Base-by-base conservation (phyloP, 1,140 invertebrate species). In the Pseudomyrmex dendroicus region DNA sequence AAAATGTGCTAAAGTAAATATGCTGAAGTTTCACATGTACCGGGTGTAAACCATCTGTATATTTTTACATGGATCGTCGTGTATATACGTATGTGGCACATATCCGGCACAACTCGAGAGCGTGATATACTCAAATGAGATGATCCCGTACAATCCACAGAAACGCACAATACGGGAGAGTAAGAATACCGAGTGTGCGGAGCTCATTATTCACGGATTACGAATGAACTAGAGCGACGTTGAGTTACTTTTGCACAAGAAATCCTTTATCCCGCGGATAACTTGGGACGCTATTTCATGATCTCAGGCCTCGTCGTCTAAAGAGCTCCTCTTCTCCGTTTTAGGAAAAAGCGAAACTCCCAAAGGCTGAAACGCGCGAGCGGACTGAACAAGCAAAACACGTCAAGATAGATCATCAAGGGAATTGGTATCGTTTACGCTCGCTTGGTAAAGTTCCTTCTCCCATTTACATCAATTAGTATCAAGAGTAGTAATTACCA, bases 141-240 rank as follows among this genome's bases (percentile, higher is more conserved):
- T 68, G 72, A 82, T 80, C 52, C 66, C 50, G 25, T 66, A 66
- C 59, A 66, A 80, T 78, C 67, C 62, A 80, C 57, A 86, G 77
- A 77, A 76, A 84, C 76, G 62, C 59, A 85, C 86, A 89, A 89
- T 89, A 78, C 73, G 57, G 57, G 83, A 20, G 83, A 83, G 84
- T 88, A 86, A 86, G 82, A 61, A 72, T 64, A 20, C 25, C 56
- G 63, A 85, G 46, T 59, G 46, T 59, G 57, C 54, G 57, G 59
- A 85, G 57, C 80, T 83, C 83, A 82, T 89, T 87, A 84, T 73
- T 89, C 74, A 84, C 35, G 80, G 86, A 87, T 87, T 87, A 87
- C 70, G 86, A 85, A 83, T 85, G 70, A 88, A 62, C 76, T 74
- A 74, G 61, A 74, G 25, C 78, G 22, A 74, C 57, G 48, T 52